Base-by-base conservation (phyloP, 2,888 invertebrate genomes). In the Eubasilissa splendida region DNA sequence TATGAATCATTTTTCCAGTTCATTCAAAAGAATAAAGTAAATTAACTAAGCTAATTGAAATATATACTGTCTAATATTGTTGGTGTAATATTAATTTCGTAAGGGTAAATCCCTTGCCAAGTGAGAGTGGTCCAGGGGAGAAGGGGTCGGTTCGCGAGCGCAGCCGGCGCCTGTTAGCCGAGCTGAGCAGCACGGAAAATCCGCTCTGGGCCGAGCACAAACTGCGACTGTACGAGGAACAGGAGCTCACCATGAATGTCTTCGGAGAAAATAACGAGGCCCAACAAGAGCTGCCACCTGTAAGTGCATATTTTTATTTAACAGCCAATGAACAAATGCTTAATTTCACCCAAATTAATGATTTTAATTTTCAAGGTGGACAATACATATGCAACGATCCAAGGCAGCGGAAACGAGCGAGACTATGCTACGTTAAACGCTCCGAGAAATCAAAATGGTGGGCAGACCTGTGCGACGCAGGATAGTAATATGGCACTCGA, bases 161-260 rank as follows among this genome's bases (percentile, higher is more conserved):
- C 31, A 94, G 96, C 80, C 93, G 96, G 83, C 93, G 95, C 83
- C 95, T 96, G 75, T 93, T 96, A 56, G 96, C 96, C 85, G 96
- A 96, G 86, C 88, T 96, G 71, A 96, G 96, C 85, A 96, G 96
- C 0, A 97, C 97, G 0, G 97, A 97, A 88, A 97, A 97, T 91
- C 97, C 97, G 0, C 89, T 97, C 12, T 97, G 97, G 97, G 94
- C 97, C 85, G 97, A 97, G 90, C 96, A 96, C 85, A 97, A 97
- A 90, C 89, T 97, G 50, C 93, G 97, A 86, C 93, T 96, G 0
- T 97, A 97, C 85, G 97, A 97, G 88, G 97, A 97, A 85, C 97
- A 97, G 88, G 97, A 97, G 88, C 90, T 97, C 79, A 97, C 96
- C 53, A 97, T 97, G 97, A 96, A 97, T 88, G 97, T 97, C 31